These are phyloP conservation scores for Phrynocephalus vlangalii DNA, from an alignment of 2,797 vertebrate species.

Conservation along the genomic window DNA sequence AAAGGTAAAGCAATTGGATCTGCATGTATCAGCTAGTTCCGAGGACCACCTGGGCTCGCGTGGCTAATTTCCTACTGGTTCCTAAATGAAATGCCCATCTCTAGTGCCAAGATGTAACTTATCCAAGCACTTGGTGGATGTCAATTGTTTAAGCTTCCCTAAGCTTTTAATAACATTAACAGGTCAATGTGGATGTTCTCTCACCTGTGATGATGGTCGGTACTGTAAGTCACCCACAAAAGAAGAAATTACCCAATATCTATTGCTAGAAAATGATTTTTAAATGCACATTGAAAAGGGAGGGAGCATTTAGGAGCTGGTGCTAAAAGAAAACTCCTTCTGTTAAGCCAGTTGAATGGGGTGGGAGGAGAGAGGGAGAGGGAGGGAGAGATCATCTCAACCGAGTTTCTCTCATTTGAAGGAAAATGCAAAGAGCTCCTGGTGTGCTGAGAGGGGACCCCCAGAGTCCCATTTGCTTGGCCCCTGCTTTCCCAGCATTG, in stretches of 20 bases:
- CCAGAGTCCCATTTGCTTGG: slow-evolving; percentile 63
- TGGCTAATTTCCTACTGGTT: no score
- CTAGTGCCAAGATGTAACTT: no score
- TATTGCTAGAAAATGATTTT: slow-evolving; percentile 52
- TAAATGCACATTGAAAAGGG: slow-evolving; percentile 49
- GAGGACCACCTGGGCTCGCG: no score
- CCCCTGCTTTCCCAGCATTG: slow-evolving; percentile 69
- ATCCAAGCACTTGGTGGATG: no score
- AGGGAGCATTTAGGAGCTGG: slow-evolving; percentile 39
- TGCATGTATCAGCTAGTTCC: no score
- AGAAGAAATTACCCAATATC: slow-evolving; percentile 63
- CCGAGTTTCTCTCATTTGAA: slow-evolving; percentile 63
- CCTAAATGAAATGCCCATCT: no score
- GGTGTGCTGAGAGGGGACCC: slow-evolving; percentile 58
- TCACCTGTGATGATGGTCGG: slow-evolving; percentile 25
- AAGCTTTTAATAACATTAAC: no score
- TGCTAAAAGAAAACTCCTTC: slow-evolving; percentile 5
- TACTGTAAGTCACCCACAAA: slow-evolving; percentile 43
- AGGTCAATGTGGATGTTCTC: slow-evolving; percentile 42
- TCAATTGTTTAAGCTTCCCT: no score
- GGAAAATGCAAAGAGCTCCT: slow-evolving; percentile 64
- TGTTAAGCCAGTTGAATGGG: slow-evolving; percentile 48
- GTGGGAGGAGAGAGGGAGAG: slow-evolving; percentile 31
- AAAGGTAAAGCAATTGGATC: no score
- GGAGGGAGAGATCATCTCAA: slow-evolving; percentile 23